These are phyloP conservation scores for Sinonovacula constricta DNA, from an alignment of 1,140 invertebrate species.

Conservation along the genomic window DNA sequence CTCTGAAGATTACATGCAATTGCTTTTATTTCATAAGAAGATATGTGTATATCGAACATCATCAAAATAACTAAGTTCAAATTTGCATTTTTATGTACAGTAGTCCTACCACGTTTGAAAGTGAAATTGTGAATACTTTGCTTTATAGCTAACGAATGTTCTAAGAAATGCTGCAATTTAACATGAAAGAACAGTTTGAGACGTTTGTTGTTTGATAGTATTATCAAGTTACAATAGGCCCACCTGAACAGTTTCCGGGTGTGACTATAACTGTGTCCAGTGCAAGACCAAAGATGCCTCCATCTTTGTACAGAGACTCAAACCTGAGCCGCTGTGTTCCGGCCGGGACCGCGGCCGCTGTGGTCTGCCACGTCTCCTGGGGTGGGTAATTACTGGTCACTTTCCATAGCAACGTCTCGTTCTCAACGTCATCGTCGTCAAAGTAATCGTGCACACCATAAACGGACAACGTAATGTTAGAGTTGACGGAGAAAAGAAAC, in stretches of 20 bases:
- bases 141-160: no score
- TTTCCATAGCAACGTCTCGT: not conserved
- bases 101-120: no score
- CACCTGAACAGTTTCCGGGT: not conserved
- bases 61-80: no score
- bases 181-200: no score
- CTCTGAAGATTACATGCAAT: no score
- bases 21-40: no score
- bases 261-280: not conserved
- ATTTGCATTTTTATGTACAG: no score
- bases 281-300: not conserved
- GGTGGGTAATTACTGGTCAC: not conserved
- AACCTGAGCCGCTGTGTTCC: not conserved
- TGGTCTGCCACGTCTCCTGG: not conserved
- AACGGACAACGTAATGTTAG: not conserved
- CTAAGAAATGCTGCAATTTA: no score
- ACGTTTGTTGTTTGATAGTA: no score
- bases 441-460: not conserved
- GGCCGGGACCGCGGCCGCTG: not conserved
- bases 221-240: no score
- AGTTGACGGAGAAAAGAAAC: not conserved
- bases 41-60: no score
- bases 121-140: no score
- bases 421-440: not conserved
- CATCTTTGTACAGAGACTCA: not conserved